phyloP scores from a whole-genome alignment of 2,113 vertebrate genomes.

The Neodon shergylaensis region DNA sequence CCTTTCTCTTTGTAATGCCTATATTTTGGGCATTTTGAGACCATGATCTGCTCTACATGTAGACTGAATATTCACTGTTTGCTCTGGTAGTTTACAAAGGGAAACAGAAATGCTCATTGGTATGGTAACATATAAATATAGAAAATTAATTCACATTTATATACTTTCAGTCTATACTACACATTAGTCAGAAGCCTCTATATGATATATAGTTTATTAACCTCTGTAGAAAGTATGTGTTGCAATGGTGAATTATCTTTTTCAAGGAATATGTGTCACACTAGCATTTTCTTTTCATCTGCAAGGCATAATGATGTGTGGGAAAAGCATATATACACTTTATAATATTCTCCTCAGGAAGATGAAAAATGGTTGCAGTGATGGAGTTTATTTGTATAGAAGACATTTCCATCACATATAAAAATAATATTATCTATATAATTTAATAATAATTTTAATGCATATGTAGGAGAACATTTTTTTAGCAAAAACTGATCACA shows the following conservation, averaged over 20 bases:
- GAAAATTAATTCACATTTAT: background rate
- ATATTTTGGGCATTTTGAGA: slow-evolving; percentile 26
- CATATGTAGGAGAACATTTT: background rate
- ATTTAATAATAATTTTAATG: slow-evolving; percentile 65
- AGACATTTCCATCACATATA: slow-evolving; percentile 60
- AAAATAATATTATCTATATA: slow-evolving; percentile 4
- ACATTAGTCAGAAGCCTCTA: background rate
- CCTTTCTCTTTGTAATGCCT: background rate
- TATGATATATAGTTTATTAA: background rate
- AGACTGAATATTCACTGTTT: background rate
- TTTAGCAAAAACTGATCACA: slow-evolving; percentile 25
- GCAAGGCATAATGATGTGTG: background rate
- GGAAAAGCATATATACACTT: background rate
- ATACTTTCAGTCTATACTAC: background rate
- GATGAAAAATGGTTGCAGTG: background rate
- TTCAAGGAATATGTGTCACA: background rate
- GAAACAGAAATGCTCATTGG: background rate
- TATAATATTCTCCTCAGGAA: slow-evolving; percentile 9
- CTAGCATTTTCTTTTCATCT: slow-evolving; percentile 14
- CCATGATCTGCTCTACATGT: background rate
- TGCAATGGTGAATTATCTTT: background rate
- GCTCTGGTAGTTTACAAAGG: background rate
- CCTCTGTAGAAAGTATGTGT: background rate
- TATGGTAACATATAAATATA: background rate
- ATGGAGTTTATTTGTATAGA: background rate